Conservation (phyloP, 2,888 invertebrate genomes). For the Nymphalis polychloros region DNA sequence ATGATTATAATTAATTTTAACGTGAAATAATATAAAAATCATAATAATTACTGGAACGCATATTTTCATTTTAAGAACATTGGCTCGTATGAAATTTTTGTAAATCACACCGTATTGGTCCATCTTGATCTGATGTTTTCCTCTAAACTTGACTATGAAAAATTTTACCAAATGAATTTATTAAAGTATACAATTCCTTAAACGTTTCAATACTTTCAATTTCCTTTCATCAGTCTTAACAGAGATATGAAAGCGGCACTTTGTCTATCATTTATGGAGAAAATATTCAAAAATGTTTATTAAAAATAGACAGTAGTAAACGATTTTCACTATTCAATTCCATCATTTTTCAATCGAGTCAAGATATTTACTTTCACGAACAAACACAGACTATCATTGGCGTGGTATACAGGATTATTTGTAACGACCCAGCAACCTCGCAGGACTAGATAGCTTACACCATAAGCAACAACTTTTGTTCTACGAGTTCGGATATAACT, state of each 20-base stretch:
- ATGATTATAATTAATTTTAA: no score
- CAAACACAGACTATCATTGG: no score
- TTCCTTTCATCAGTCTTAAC: slow-evolving; percentile 44
- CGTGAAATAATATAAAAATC: no score
- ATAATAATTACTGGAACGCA: not conserved
- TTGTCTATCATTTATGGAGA: slow-evolving; percentile 7
- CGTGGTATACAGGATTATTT: no score
- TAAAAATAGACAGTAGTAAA: no score
- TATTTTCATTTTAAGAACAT: not conserved
- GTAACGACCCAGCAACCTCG: no score
- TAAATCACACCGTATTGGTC: slow-evolving; percentile 8
- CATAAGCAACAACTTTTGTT: no score
- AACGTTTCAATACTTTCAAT: slow-evolving; percentile 37
- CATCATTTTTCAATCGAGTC: no score
- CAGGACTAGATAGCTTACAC: no score
- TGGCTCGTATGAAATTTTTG: not conserved
- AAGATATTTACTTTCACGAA: no score
- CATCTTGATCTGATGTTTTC: not conserved
- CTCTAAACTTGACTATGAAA: slow-evolving; percentile 1
- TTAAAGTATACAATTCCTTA: slow-evolving; percentile 28
- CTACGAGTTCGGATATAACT: no score
- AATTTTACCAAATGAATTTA: slow-evolving; percentile 28
- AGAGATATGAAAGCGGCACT: slow-evolving; percentile 35
- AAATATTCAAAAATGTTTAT: not conserved
- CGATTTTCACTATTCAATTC: no score